These are phyloP conservation scores for Drosophila barbarae DNA, from an alignment of 2,888 invertebrate species.

Conservation along the genomic window DNA sequence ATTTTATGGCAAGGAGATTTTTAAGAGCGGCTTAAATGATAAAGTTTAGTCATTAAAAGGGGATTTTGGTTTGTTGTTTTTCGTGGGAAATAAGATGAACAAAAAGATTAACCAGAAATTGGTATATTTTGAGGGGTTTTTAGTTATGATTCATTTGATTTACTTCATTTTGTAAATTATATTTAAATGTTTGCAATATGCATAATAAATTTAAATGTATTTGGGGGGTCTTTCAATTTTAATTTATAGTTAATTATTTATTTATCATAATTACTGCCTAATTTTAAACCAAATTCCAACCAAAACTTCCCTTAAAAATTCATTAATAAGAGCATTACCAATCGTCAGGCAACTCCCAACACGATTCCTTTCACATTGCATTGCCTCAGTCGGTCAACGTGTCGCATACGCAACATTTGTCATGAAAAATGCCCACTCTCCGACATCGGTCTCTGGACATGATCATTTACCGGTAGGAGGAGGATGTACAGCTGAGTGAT, in stretches of 20 bases:
- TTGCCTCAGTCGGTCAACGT: slow-evolving; percentile 30
- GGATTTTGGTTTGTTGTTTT: not conserved
- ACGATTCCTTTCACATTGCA: slow-evolving; percentile 26
- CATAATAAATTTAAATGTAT: not conserved
- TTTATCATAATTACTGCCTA: not conserved
- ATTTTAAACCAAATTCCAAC: not conserved
- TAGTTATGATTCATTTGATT: no score
- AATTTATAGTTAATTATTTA: not conserved
- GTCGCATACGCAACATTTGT: slow-evolving; percentile 69
- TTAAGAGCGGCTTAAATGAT: slow-evolving; percentile 2
- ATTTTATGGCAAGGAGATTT: slow-evolving; percentile 6
- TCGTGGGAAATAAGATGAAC: not conserved
- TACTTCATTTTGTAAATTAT: not conserved
- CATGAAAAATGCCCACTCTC: slow-evolving; percentile 28
- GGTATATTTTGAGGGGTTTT: not conserved
- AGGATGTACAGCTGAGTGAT: slow-evolving; percentile 63
- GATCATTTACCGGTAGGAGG: slow-evolving; percentile 34
- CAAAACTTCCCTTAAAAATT: not conserved
- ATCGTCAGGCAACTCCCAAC: slow-evolving; percentile 1
- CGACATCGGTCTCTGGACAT: slow-evolving; percentile 5
- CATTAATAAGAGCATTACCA: slow-evolving; percentile 13
- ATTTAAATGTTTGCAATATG: not conserved
- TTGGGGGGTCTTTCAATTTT: not conserved
- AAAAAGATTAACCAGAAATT: not conserved
- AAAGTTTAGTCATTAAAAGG: not conserved